Base-by-base conservation (phyloP, 2,888 invertebrate species). In the Ormyrus nitidulus region DNA sequence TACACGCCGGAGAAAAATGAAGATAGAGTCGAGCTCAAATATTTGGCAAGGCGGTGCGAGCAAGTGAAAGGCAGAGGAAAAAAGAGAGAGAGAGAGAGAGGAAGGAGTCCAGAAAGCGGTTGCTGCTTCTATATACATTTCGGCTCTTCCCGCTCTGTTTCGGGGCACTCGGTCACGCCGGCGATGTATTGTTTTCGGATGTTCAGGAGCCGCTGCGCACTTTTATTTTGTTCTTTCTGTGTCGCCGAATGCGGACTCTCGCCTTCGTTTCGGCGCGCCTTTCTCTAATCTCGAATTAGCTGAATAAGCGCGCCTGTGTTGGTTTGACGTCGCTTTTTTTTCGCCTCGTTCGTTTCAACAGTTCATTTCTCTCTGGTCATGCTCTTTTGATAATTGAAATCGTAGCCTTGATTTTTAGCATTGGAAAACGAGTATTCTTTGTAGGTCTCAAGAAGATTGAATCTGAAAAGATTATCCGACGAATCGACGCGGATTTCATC, bases 111-210 rank as follows among this genome's bases (percentile, higher is more conserved):
- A 58, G 71, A 49, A 64, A 64, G 46, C 74, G 34, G 69, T 54
- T 69, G 44, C 56, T 46, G 51, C 49, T 19, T n/a, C 59, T 51
- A 66, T 46, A 74, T 13, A 65, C 34, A 65, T 11, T 58, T 56
- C 68, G 1, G 59, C 51, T 66, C 34, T 58, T 75, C 51, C 59
- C 68, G 66, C 9, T 19, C 44, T 58, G 44, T 75, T 75, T 19
- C 58, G 59, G 58, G 66, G 48, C 59, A 75, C 75, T 68, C 68
- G 70, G 77, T 77, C 70, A 77, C 56, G 34, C 69, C 46, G 46
- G 56, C 68, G n/a, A 77, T 56, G 69, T 64, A 77, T 77, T 77
- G 77, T 77, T 71, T 77, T 77, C 70, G 64, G 70, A 77, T 77
- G 70, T 70, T 71, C 56, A 44, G 66, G 34, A 34, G 34, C 34